phyloP scores from a whole-genome alignment of 1,140 invertebrate genomes.

The Chelonus insularis region DNA sequence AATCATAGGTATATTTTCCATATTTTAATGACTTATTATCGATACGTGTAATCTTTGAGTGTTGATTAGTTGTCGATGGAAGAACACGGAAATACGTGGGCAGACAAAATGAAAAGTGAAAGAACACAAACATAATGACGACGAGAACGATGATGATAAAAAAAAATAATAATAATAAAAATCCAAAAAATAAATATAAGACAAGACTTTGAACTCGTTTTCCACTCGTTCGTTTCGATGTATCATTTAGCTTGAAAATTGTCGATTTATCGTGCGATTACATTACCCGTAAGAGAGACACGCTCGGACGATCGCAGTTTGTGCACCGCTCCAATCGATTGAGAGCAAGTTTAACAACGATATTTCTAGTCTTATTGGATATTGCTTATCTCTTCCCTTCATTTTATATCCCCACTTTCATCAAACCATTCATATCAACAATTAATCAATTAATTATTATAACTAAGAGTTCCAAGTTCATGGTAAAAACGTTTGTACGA shows the following conservation, averaged over 20 bases:
- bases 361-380: slow-evolving; percentile 2
- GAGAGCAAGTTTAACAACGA: not conserved
- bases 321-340: slow-evolving; percentile 32
- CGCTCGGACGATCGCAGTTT: slow-evolving; percentile 31
- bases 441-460: slow-evolving; percentile 37
- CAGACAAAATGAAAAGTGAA: slow-evolving; percentile 16
- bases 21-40: slow-evolving; percentile 15
- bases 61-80: slow-evolving; percentile 16
- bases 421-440: not conserved
- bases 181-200: not conserved
- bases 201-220: slow-evolving; percentile 30
- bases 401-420: not conserved
- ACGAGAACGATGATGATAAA: not conserved
- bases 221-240: slow-evolving; percentile 27
- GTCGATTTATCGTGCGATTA: slow-evolving; percentile 30
- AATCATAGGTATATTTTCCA: no score
- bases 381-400: not conserved
- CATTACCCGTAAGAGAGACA: slow-evolving; percentile 29
- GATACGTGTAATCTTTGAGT: slow-evolving; percentile 13
- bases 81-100: slow-evolving; percentile 17
- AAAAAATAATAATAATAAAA: slow-evolving; percentile 11
- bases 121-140: not conserved
- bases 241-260: slow-evolving; percentile 37
- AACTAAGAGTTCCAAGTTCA: slow-evolving; percentile 18
- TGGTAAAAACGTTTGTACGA: slow-evolving; percentile 37